These are phyloP conservation scores for Platygyra sinensis DNA, from an alignment of 64 coral and sea anemone genomes.

Conservation along the genomic window DNA sequence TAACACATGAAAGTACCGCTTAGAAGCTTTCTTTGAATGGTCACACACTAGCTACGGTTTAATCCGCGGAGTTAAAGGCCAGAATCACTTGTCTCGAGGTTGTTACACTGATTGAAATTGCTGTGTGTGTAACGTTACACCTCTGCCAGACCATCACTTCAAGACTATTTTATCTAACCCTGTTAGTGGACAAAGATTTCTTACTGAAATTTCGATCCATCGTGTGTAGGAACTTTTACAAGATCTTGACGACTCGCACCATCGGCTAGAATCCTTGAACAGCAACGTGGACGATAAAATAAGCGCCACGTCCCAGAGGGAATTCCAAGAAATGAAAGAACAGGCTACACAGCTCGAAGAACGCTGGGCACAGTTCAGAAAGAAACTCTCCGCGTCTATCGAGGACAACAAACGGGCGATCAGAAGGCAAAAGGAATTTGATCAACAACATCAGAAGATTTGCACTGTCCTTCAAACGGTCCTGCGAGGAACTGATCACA, in stretches of 20 bases:
- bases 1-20: no score
- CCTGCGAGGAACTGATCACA: constrained; percentile 4
- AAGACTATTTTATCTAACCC: no score
- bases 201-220: no score
- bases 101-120: no score
- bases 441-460: constrained; percentile 34
- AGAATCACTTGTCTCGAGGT: no score
- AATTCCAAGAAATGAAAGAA: constrained; percentile 46
- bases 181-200: no score
- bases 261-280: constrained; percentile 33
- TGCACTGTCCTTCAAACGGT: constrained; percentile 28
- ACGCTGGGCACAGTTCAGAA: constrained; percentile 16
- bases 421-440: constrained; percentile 37
- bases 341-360: constrained; percentile 54
- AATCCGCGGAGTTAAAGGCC: no score
- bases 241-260: constrained; percentile 41
- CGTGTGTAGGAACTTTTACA: constrained; percentile 41
- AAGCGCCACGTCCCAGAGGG: constrained; percentile 10
- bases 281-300: constrained; percentile 34
- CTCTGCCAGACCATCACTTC: no score
- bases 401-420: constrained; percentile 29
- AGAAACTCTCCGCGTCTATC: not conserved
- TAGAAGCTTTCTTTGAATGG: no score
- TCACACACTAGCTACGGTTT: no score
- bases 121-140: no score